Conservation (phyloP, 2,888 invertebrate genomes). For the Maniola hyperantus region DNA sequence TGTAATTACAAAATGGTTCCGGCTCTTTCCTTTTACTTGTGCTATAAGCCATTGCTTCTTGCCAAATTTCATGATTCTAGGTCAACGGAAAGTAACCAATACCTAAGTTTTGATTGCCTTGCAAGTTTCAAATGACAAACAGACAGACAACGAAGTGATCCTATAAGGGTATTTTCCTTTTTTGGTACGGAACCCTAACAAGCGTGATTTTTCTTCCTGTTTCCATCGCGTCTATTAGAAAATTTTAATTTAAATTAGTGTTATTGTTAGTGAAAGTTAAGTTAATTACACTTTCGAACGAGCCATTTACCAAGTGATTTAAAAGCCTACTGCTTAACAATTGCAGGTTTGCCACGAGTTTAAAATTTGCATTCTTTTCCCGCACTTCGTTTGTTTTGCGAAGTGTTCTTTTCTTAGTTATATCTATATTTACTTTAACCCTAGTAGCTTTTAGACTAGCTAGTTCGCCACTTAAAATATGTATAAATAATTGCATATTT, state of each 20-base stretch:
- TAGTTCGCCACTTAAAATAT: constrained; percentile 36
- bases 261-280: constrained; percentile 31
- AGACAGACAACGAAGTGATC: too few species aligned
- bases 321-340: constrained; percentile 69
- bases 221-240: constrained; percentile 2
- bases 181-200: not conserved
- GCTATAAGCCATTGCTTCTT: too few species aligned
- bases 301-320: constrained; percentile 25
- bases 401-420: constrained; percentile 47
- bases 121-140: too few species aligned
- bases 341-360: constrained; percentile 82
- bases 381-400: constrained; percentile 60
- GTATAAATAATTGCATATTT: constrained; percentile 24
- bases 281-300: constrained; percentile 25
- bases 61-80: too few species aligned
- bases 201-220: constrained; percentile 34
- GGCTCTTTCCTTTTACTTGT: too few species aligned
- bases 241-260: constrained; percentile 15
- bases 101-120: too few species aligned
- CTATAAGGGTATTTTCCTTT: not conserved
- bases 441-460: constrained; percentile 48
- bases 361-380: constrained; percentile 82
- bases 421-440: constrained; percentile 53
- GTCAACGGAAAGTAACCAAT: too few species aligned
- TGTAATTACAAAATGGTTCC: too few species aligned